Conservation (phyloP, 2,113 vertebrate genomes). For the Coracopsis vasa region DNA sequence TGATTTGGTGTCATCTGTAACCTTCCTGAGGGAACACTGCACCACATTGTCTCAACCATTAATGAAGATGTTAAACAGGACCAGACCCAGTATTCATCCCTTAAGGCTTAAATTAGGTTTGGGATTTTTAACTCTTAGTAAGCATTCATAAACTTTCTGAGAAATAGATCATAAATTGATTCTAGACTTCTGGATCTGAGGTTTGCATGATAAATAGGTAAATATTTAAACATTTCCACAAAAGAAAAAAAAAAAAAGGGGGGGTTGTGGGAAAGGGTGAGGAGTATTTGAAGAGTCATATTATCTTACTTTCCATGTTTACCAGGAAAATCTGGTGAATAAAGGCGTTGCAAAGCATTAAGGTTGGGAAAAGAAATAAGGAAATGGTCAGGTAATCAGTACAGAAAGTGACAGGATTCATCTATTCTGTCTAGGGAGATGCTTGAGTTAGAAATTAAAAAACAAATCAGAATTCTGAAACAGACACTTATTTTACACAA, state of each 20-base stretch:
- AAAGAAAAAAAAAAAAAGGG: neutral
- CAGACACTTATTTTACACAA: neutral
- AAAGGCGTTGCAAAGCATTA: neutral
- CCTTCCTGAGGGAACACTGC: neutral
- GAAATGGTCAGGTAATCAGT: neutral
- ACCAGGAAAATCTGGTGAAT: neutral
- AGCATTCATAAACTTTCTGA: neutral
- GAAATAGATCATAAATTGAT: neutral
- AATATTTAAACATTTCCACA: neutral
- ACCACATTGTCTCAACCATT: neutral
- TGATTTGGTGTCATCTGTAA: neutral
- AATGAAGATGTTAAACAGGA: neutral
- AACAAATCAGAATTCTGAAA: neutral
- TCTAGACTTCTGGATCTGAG: neutral
- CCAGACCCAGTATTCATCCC: neutral
- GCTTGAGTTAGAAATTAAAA: neutral
- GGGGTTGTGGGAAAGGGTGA: neutral
- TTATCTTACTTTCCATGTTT: neutral
- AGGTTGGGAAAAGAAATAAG: neutral
- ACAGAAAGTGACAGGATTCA: neutral
- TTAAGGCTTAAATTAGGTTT: neutral
- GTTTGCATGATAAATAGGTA: neutral
- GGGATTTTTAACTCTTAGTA: neutral
- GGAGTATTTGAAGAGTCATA: neutral
- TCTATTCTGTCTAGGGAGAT: neutral